Evolutionary conservation across 1,140 invertebrate species (phyloP), one percentile per base, ranked within the genome.

Genomic region (Cheumatopsyche charites): DNA sequence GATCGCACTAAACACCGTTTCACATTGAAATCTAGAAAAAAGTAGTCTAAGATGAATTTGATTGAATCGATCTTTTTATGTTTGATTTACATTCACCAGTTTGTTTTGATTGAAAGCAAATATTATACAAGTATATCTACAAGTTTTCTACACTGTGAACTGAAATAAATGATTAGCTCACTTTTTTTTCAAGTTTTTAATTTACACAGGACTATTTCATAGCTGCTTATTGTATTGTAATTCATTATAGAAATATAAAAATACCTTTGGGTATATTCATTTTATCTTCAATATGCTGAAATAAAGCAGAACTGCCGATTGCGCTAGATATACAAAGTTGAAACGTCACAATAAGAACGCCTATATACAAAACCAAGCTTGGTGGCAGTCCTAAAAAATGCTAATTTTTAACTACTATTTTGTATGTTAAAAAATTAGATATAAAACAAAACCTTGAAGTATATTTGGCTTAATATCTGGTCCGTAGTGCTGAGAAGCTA

Each of bases 251-350:
- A 36, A 3, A 36, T 36, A 4, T 36, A 36, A 36, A 36, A 36
- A 36, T 36, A 90, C 89, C 82, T 82, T 85, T 85, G 0, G 87
- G 81, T 74, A 90, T 81, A 13, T 79, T 81, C 25, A 90, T 80
- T 72, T 82, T 85, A 75, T 90, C 87, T 75, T 91, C 90, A 15
- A 91, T 79, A 77, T 93, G 88, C 77, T 92, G 88, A 79, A 93
- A 93, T 3, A 93, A 83, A 0, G 91, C 90, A 0, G 89, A 89
- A 74, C 89, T 90, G 19, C 91, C 89, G 6, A 93, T 87, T 0
- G 88, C 91, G 70, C 89, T 91, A 1, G 91, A 92, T 21, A 93
- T 82, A 76, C 90, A 91, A 0, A 94, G 82, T 77, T 94, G 91
- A 13, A 93, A 70, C 0, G 91, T 90, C 13, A 92, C 88, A 17